Percentiles rank a stretch among this genome's conserved stretches.
Evolutionary conservation across 2,888 invertebrate genomes (phyloP).

Genomic region (Taenaris catops): DNA sequence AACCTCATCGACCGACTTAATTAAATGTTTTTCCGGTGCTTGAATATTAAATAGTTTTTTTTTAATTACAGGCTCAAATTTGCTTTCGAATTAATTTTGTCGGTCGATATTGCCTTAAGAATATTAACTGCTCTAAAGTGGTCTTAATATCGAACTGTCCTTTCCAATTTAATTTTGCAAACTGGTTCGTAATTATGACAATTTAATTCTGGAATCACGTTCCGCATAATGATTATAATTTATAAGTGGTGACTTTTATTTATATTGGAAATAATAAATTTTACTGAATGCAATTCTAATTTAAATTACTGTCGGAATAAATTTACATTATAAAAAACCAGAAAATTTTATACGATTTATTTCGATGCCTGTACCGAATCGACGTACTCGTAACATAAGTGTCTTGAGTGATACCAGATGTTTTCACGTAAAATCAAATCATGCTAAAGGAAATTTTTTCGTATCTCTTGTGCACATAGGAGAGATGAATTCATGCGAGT

Average conservation of each 20-base stretch:
- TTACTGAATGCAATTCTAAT: not conserved
- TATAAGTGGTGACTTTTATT: slow-evolving; percentile 4
- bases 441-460: too few species aligned
- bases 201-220: slow-evolving; percentile 10
- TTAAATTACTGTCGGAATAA: too few species aligned
- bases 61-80: slow-evolving; percentile 19
- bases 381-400: too few species aligned
- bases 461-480: too few species aligned
- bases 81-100: slow-evolving; percentile 7
- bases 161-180: slow-evolving; percentile 10
- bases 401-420: too few species aligned
- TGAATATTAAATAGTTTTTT: slow-evolving; percentile 27
- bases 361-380: too few species aligned
- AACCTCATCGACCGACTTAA: slow-evolving; percentile 64
- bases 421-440: too few species aligned
- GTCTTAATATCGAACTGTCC: slow-evolving; percentile 10
- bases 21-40: slow-evolving; percentile 43
- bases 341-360: too few species aligned
- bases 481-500: too few species aligned
- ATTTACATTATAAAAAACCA: too few species aligned
- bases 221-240: slow-evolving; percentile 6
- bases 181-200: slow-evolving; percentile 13
- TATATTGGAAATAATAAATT: slow-evolving; percentile 3
- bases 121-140: slow-evolving; percentile 9
- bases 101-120: slow-evolving; percentile 5